A percentile compares a stretch with the other conserved stretches of the same genome.
These are phyloP conservation scores for Tipula vernalis DNA, from an alignment of 2,888 invertebrate genomes.

Conservation along the genomic window DNA sequence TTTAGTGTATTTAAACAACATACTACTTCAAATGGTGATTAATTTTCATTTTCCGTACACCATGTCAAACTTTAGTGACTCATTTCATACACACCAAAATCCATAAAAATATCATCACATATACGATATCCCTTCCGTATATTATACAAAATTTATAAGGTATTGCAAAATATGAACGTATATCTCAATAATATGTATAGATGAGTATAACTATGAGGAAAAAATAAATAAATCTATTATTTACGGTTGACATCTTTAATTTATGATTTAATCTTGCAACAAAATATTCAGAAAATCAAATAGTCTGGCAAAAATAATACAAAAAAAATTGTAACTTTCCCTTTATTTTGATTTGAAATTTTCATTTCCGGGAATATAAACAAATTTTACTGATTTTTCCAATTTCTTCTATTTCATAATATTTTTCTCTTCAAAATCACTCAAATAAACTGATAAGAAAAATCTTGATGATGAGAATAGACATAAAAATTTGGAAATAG, in stretches of 20 bases:
- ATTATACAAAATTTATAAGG: not conserved
- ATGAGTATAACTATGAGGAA: not conserved
- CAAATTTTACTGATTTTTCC: not conserved
- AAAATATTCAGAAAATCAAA: constrained; percentile 6
- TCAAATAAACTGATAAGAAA: not conserved
- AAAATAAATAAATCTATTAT: not conserved
- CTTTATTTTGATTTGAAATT: constrained; percentile 9
- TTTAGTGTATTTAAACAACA: not conserved
- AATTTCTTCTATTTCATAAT: not conserved
- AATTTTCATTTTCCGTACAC: not conserved
- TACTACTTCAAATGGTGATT: not conserved
- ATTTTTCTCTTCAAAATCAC: not conserved
- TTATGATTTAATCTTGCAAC: constrained; percentile 4
- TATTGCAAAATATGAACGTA: not conserved
- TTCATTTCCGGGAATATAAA: constrained; percentile 8
- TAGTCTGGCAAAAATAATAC: constrained; percentile 6
- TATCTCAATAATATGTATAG: not conserved
- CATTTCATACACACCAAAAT: not conserved
- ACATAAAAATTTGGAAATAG: not conserved
- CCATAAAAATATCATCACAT: not conserved
- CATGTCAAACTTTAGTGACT: not conserved
- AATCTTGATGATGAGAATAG: not conserved
- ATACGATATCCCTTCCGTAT: not conserved
- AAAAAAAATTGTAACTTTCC: constrained; percentile 5
- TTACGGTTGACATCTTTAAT: not conserved